phyloP scores from a whole-genome alignment of 2,888 invertebrate species.

The Keiferia lycopersicella region DNA sequence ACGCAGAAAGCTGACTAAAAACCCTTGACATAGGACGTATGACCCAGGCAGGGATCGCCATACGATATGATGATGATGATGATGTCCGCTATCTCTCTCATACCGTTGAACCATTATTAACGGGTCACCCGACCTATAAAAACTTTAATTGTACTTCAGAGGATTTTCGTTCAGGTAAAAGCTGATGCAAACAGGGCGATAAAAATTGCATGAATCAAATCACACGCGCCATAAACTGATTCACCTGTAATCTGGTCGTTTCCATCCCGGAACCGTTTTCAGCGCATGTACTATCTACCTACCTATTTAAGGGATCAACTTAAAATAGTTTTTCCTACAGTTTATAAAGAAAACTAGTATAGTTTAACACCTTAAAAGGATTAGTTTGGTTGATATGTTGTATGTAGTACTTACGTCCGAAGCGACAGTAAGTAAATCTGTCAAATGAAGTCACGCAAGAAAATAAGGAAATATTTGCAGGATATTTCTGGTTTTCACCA shows the following conservation, averaged over 20 bases:
- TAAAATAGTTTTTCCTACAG: neutral
- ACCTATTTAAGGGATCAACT: neutral
- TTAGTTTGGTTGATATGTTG: no score
- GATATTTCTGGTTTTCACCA: neutral
- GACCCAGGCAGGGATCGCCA: no score
- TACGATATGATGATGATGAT: no score
- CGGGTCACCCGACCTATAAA: no score
- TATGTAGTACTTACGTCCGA: no score
- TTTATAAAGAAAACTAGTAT: neutral
- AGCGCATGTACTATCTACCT: neutral
- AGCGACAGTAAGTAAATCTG: no score
- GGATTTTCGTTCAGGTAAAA: neutral
- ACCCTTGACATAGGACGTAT: no score
- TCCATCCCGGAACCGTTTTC: neutral
- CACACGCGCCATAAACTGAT: conserved; percentile 60
- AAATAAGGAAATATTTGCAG: neutral
- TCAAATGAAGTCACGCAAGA: neutral
- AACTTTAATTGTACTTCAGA: no score
- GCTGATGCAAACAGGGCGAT: conserved; percentile 52
- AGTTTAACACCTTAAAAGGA: no score
- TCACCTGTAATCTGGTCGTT: conserved; percentile 15
- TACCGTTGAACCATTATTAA: no score
- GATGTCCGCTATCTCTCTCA: no score
- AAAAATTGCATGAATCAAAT: conserved; percentile 59
- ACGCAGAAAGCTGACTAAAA: no score